Conservation (phyloP, 2,113 vertebrate genomes). For the Pao palembangensis region DNA sequence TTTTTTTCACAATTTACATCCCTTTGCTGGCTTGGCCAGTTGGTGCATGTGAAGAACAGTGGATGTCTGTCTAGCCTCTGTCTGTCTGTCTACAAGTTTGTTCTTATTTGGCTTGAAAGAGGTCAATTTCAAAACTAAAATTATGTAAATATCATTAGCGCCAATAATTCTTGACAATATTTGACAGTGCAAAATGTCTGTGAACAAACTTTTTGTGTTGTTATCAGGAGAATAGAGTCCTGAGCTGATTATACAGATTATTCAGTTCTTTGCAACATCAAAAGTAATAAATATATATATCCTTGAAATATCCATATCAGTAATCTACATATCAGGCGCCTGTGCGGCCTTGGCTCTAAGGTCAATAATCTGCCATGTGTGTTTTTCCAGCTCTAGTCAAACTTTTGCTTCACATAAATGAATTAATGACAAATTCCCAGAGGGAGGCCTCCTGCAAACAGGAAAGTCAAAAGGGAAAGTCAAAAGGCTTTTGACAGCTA, state of each 20-base stretch:
- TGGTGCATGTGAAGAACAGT: too few species aligned
- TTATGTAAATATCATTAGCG: neutral
- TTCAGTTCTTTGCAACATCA: slow-evolving; percentile 16
- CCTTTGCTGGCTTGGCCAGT: too few species aligned
- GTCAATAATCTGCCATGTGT: slow-evolving; percentile 17
- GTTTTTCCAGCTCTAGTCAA: slow-evolving; percentile 17
- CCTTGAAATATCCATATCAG: slow-evolving; percentile 17
- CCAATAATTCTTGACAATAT: neutral
- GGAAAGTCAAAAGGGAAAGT: slow-evolving; percentile 3
- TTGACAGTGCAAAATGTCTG: neutral
- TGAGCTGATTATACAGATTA: slow-evolving; percentile 2
- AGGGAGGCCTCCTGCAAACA: slow-evolving; percentile 25
- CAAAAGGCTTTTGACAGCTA: slow-evolving; percentile 41
- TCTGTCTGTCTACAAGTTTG: too few species aligned
- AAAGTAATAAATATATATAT: slow-evolving; percentile 17
- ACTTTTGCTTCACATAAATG: slow-evolving; percentile 22
- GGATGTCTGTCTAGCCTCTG: too few species aligned
- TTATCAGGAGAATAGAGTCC: neutral
- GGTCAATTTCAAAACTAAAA: neutral
- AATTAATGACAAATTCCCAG: slow-evolving; percentile 50
- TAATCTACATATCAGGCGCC: slow-evolving; percentile 23
- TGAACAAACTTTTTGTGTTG: neutral
- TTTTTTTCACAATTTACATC: too few species aligned
- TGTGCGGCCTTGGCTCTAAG: slow-evolving; percentile 34
- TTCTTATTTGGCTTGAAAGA: too few species aligned